A percentile compares a stretch with the other conserved stretches of the same genome.
Conservation (phyloP, 2,888 invertebrate genomes). For the Dicyrtomina minuta region DNA sequence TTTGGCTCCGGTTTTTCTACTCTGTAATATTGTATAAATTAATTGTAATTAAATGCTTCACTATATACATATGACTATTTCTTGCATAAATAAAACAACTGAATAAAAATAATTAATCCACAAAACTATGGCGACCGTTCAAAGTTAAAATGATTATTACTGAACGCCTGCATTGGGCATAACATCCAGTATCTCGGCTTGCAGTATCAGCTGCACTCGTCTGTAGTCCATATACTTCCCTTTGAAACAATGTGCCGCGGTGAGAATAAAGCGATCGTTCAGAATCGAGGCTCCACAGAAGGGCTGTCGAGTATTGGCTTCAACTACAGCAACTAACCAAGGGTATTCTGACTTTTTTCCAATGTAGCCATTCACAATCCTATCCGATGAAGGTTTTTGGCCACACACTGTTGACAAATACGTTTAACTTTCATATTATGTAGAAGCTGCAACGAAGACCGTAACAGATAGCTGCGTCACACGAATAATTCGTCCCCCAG, state of each 20-base stretch:
- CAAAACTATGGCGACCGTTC: background rate
- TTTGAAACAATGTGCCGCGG: constrained; percentile 38
- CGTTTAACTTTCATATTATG: too few relatives aligned
- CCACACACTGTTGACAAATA: constrained; percentile 46
- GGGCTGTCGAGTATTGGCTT: constrained; percentile 45
- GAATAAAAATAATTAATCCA: background rate
- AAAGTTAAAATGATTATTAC: constrained; percentile 17
- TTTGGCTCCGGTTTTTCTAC: constrained; percentile 28
- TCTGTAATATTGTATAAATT: background rate
- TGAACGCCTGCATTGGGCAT: constrained; percentile 25
- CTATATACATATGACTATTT: too few relatives aligned
- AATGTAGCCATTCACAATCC: constrained; percentile 43
- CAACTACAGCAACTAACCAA: constrained; percentile 48
- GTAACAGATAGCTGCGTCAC: too few relatives aligned
- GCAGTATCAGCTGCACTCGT: constrained; percentile 25
- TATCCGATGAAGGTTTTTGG: constrained; percentile 39
- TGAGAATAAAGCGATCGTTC: constrained; percentile 34
- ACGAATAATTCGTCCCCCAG: too few relatives aligned
- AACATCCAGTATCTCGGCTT: constrained; percentile 27
- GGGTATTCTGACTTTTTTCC: constrained; percentile 48
- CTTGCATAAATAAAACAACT: too few relatives aligned
- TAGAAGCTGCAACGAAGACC: too few relatives aligned
- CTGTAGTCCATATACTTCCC: constrained; percentile 32
- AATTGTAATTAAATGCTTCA: too few relatives aligned
- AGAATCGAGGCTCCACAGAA: constrained; percentile 42